Evolutionary conservation across 2,888 invertebrate genomes (phyloP).

Genomic region (Hylaea fasciaria): DNA sequence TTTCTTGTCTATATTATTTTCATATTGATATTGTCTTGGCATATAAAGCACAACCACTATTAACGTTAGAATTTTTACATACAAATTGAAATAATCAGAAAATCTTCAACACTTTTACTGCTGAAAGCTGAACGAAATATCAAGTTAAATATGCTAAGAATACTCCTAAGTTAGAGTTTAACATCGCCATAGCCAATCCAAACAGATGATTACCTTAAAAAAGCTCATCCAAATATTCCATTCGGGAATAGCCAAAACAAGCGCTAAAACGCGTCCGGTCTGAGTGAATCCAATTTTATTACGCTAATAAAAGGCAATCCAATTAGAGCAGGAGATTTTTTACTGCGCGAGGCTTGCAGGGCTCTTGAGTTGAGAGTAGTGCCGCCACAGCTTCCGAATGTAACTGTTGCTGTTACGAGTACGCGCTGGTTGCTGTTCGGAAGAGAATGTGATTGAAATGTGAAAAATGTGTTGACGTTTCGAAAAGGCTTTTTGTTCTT

Average conservation of each 20-base stretch:
- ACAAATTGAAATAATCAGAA: no score
- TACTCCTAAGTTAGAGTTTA: background rate
- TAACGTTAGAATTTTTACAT: no score
- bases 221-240: conserved; percentile 55
- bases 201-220: conserved; percentile 27
- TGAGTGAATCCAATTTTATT: conserved; percentile 80
- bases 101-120: no score
- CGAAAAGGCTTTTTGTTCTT: background rate
- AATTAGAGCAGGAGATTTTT: conserved; percentile 79
- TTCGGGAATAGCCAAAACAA: conserved; percentile 66
- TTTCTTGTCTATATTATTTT: no score
- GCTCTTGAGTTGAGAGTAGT: conserved; percentile 65
- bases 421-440: conserved; percentile 21
- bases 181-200: conserved; percentile 7
- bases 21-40: no score
- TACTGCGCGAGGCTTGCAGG: conserved; percentile 65
- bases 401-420: conserved; percentile 60
- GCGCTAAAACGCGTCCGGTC: conserved; percentile 61
- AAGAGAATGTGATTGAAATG: conserved; percentile 4
- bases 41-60: no score
- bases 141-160: background rate
- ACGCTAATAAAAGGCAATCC: conserved; percentile 82
- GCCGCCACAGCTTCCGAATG: conserved; percentile 62
- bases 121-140: background rate
- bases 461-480: background rate